These are phyloP conservation scores for Oplegnathus fasciatus DNA, from an alignment of 2,113 vertebrate species.

Conservation along the genomic window DNA sequence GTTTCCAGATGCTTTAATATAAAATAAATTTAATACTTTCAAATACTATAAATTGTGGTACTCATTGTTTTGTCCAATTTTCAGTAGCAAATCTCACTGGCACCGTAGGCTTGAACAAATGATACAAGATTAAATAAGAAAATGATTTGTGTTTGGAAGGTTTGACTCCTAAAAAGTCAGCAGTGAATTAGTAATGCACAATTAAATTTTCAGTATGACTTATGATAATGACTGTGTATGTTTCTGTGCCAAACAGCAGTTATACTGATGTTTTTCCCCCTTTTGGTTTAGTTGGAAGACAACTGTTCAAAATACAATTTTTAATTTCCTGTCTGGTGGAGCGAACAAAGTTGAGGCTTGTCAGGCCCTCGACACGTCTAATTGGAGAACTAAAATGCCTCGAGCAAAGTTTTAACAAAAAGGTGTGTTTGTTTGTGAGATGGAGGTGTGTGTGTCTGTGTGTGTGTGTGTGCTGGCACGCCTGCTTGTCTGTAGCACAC, in stretches of 20 bases:
- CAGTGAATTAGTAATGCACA: constrained; percentile 16
- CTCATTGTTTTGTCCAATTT: background rate
- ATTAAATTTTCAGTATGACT: constrained; percentile 19
- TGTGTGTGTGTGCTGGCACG: constrained; percentile 9
- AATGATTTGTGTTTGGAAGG: background rate
- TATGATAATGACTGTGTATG: background rate
- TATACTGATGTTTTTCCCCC: constrained; percentile 1
- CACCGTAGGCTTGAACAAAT: background rate
- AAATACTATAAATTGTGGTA: background rate
- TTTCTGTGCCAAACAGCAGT: constrained; percentile 47
- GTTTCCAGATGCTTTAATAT: background rate
- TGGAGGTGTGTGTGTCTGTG: constrained; percentile 13
- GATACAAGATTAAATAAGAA: background rate
- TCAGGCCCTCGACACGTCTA: constrained; percentile 57
- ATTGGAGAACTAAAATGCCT: constrained; percentile 67
- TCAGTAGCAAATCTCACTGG: background rate
- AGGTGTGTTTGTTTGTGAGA: constrained; percentile 50
- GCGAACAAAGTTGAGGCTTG: constrained; percentile 65
- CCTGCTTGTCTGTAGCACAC: constrained; percentile 10
- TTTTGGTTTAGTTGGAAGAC: constrained; percentile 48
- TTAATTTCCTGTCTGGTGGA: constrained; percentile 70
- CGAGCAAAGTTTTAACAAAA: constrained; percentile 50
- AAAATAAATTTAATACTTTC: background rate
- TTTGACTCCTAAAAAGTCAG: constrained; percentile 4
- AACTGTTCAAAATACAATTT: constrained; percentile 52